Conservation (phyloP, 2,888 invertebrate genomes). For the Latrodectus elegans region DNA sequence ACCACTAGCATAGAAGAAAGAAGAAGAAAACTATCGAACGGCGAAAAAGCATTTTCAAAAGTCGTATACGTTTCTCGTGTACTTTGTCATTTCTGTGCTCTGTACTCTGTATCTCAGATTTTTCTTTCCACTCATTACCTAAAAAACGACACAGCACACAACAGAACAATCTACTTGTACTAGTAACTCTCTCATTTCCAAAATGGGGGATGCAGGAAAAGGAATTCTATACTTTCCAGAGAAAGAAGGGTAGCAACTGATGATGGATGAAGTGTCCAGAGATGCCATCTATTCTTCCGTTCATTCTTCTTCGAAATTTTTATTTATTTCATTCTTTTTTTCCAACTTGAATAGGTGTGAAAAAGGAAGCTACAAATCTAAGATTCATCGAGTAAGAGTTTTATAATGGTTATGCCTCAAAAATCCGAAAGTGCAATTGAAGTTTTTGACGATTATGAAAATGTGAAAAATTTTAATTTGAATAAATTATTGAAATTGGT, state of each 20-base stretch:
- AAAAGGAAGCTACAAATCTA: too few species aligned
- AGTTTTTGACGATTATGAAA: too few species aligned
- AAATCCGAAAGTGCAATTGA: too few species aligned
- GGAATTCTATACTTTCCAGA: background rate
- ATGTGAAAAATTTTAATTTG: too few species aligned
- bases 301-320: background rate
- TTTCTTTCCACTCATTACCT: background rate
- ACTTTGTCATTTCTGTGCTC: background rate
- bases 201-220: background rate
- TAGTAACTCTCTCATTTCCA: background rate
- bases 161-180: conserved; percentile 1
- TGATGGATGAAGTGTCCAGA: conserved; percentile 3
- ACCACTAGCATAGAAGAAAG: too few species aligned
- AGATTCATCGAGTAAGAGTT: too few species aligned
- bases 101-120: background rate
- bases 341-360: too few species aligned
- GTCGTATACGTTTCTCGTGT: background rate
- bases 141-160: background rate
- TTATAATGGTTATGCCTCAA: too few species aligned
- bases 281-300: background rate
- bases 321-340: background rate
- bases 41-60: background rate
- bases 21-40: too few species aligned
- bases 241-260: background rate
- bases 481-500: too few species aligned